Evolutionary conservation across 1,140 invertebrate species (phyloP).

Genomic region (Psix sp.): DNA sequence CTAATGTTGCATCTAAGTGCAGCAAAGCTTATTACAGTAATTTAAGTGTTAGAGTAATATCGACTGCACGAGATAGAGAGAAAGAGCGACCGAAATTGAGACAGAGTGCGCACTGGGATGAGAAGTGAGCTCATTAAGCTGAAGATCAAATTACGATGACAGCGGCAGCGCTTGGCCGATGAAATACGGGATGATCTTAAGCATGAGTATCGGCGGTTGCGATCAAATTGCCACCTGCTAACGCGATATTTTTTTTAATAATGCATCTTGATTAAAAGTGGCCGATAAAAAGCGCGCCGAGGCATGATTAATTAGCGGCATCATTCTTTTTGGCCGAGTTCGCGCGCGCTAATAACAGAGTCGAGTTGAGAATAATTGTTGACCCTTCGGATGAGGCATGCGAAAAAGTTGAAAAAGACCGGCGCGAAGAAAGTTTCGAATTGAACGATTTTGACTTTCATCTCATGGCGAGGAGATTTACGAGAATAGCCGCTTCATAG

Average conservation of each 20-base stretch:
- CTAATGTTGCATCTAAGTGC: constrained; percentile 45
- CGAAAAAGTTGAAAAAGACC: constrained; percentile 3
- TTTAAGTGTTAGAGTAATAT: constrained; percentile 54
- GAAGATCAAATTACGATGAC: constrained; percentile 57
- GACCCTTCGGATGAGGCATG: not conserved
- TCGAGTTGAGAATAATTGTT: too few species aligned
- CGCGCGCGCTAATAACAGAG: not conserved
- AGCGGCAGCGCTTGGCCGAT: constrained; percentile 35
- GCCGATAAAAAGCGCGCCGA: not conserved
- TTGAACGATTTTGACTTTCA: constrained; percentile 24
- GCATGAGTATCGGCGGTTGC: constrained; percentile 42
- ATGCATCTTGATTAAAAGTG: constrained; percentile 12
- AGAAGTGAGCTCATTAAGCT: constrained; percentile 54
- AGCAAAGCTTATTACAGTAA: constrained; percentile 43
- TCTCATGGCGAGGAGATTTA: constrained; percentile 17
- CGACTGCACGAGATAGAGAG: constrained; percentile 32
- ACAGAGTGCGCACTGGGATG: constrained; percentile 33
- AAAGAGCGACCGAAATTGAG: constrained; percentile 29
- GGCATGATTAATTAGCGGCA: not conserved
- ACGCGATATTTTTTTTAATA: constrained; percentile 37
- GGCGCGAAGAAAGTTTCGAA: constrained; percentile 28
- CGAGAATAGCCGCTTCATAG: constrained; percentile 10
- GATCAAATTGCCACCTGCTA: constrained; percentile 58
- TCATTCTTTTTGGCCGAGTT: not conserved
- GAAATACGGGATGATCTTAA: constrained; percentile 50